Evolutionary conservation across 2,888 invertebrate genomes (phyloP).

Genomic region (Oligia fasciuncula): DNA sequence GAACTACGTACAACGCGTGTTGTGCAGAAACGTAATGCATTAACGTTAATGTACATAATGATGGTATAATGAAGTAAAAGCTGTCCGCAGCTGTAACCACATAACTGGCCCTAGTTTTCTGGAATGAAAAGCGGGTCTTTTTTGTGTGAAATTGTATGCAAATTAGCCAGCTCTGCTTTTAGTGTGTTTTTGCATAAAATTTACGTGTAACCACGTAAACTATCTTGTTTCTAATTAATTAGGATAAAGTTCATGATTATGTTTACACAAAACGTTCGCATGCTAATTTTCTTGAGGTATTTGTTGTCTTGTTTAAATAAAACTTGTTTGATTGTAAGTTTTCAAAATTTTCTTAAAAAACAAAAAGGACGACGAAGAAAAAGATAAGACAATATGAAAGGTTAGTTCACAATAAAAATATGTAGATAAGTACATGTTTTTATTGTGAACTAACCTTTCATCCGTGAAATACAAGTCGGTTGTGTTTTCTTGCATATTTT

Average conservation of each 20-base stretch:
- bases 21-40: slow-evolving; percentile 71
- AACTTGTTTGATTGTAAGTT: background rate
- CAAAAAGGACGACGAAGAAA: no score
- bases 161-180: background rate
- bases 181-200: background rate
- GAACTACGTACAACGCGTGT: slow-evolving; percentile 72
- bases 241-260: background rate
- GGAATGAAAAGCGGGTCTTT: slow-evolving; percentile 12
- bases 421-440: background rate
- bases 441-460: background rate
- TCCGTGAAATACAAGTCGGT: background rate
- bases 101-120: background rate
- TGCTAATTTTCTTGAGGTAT: background rate
- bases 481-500: background rate
- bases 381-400: background rate
- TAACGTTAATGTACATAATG: slow-evolving; percentile 54
- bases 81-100: slow-evolving; percentile 1
- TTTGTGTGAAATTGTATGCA: slow-evolving; percentile 7
- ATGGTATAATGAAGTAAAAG: slow-evolving; percentile 35
- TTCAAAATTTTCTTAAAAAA: background rate
- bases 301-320: background rate
- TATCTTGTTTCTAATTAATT: background rate
- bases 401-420: background rate
- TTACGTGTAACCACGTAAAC: background rate
- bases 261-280: background rate